Base-by-base conservation (phyloP, 2,888 invertebrate genomes). In the Drosophila colorata region DNA sequence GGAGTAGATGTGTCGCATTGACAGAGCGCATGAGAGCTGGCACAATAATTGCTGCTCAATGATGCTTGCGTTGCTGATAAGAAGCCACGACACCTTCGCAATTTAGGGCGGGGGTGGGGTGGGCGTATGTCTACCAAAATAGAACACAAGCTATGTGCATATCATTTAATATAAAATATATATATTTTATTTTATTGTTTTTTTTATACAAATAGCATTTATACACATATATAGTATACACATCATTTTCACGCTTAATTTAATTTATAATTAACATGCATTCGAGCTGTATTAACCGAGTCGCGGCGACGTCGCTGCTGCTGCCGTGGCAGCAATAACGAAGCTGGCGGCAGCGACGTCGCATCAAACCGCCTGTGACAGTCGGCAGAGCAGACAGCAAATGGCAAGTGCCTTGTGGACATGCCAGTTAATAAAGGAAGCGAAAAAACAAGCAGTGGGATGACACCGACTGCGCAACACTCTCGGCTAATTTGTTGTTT, bases 31-130 rank as follows among this genome's bases (percentile, higher is more conserved):
- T 44, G 58, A 52, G 40, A 18, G 47, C n/a, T 31, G 33, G 35
- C 43, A 51, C 35, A 66, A 28, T 37, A 33, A 37, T 28, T 38
- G 23, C 23, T 46, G 13, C 1, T 46, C 16, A 51, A 23, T 66
- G 66, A 66, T 64, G 66, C 63, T 51, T 28, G 16, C 67, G 56
- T 35, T 46, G 25, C 38, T 65, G 67, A 65, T 67, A 65, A 64
- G 33, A 37, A 35, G n/a, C 41, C 25, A 6, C 9, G 20, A 60
- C 61, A 60, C 37, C 28, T 28, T 33, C 25, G 53, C 51, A 8
- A 11, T 8, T 1, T 16, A 5, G 14, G 23, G 4, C n/a, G 43
- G 20, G 49, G 23, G 35, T 52, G 51, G 38, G 38, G 25, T 18
- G 16, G 33, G 31, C 18, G 53, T 13, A 33, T 31, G 16, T 33